These are phyloP conservation scores for Epizoanthus stellaris DNA, from an alignment of 92 coral and sea anemone genomes.

Conservation along the genomic window DNA sequence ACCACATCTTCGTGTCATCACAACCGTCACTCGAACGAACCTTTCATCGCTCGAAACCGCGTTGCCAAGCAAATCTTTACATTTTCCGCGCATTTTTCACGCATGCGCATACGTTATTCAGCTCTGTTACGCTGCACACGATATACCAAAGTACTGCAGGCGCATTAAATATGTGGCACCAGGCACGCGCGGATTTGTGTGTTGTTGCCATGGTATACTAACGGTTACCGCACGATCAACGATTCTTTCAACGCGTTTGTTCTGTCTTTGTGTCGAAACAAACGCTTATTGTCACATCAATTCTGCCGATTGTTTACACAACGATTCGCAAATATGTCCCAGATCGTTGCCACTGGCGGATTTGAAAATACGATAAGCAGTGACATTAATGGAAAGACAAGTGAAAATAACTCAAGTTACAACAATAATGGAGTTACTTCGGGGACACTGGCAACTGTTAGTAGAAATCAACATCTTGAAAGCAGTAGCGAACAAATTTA, in stretches of 20 bases:
- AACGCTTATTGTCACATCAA: conserved; percentile 32
- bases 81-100: too few relatives aligned
- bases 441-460: not conserved
- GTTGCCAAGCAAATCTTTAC: too few relatives aligned
- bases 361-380: not conserved
- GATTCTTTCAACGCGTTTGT: conserved; percentile 34
- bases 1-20: too few relatives aligned
- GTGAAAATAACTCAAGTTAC: not conserved
- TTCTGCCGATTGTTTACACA: conserved; percentile 22
- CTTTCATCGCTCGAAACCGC: too few relatives aligned
- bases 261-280: conserved; percentile 48
- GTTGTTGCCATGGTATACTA: conserved; percentile 32
- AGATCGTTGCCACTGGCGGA: not conserved
- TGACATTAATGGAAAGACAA: not conserved
- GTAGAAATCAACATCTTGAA: not conserved
- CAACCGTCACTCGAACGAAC: too few relatives aligned
- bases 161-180: not conserved
- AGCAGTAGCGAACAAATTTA: not conserved
- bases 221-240: conserved; percentile 27
- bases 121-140: conserved; percentile 1
- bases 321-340: conserved; percentile 7
- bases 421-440: conserved; percentile 6
- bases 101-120: too few relatives aligned
- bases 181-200: conserved; percentile 25
- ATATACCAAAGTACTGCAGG: not conserved